Conservation (phyloP, 2,797 vertebrate genomes). For the Sebastolobus altivelis region DNA sequence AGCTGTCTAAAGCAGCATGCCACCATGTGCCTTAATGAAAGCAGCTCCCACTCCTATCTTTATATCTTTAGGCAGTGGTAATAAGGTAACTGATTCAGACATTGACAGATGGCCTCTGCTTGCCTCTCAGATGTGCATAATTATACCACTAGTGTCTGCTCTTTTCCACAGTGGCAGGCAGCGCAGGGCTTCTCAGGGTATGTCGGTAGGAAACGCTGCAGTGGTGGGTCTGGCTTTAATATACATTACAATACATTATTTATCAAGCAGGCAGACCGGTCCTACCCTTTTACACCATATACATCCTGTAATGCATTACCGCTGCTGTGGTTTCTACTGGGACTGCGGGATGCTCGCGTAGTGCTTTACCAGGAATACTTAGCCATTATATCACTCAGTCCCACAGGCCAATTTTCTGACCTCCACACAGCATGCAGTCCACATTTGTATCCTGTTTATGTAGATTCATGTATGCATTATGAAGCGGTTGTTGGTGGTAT, state of each 20-base stretch:
- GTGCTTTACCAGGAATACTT: conserved; percentile 86
- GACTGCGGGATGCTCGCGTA: conserved; percentile 78
- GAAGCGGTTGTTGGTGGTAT: conserved; percentile 72
- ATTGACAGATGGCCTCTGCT: conserved; percentile 87
- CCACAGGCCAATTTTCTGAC: conserved; percentile 81
- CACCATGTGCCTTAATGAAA: conserved; percentile 83
- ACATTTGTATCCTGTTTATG: conserved; percentile 77
- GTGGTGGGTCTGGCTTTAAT: conserved; percentile 81
- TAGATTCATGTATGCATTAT: conserved; percentile 78
- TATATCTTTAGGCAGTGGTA: conserved; percentile 86
- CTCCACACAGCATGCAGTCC: conserved; percentile 72
- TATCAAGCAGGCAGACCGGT: conserved; percentile 79
- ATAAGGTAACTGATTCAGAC: conserved; percentile 87
- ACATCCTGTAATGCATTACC: conserved; percentile 85
- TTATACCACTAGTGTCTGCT: conserved; percentile 82
- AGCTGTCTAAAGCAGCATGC: conserved; percentile 78
- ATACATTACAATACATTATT: conserved; percentile 89
- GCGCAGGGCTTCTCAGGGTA: conserved; percentile 68
- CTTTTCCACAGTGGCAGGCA: conserved; percentile 76
- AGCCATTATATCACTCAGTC: conserved; percentile 83
- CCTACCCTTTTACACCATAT: conserved; percentile 80
- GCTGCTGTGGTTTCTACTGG: conserved; percentile 78
- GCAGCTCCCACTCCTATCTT: conserved; percentile 83
- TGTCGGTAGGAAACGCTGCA: conserved; percentile 73
- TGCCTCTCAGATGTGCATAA: conserved; percentile 85